Evolutionary conservation across 1,140 invertebrate genomes (phyloP), one percentile per base, ranked within the genome.

Genomic region (Cydia splendana): DNA sequence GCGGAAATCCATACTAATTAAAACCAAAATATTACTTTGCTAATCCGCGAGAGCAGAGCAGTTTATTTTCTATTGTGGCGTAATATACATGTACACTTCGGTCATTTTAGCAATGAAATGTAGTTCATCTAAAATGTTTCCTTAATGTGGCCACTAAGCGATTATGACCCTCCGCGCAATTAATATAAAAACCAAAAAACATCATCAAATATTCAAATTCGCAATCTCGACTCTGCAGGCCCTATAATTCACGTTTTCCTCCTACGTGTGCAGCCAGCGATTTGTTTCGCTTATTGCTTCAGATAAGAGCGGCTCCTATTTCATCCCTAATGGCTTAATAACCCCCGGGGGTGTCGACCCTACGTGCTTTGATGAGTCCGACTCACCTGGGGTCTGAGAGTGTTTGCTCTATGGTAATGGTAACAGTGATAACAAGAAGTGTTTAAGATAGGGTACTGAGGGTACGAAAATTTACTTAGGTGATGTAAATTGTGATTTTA

Each of bases 241-340:
- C 30, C 34, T 42, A 71, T 71, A 71, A 71, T 71, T 71, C 67
- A 71, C 34, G 15, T 30, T 65, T 65, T 69, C 65, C 34, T 38
- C 34, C 30, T 38, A 71, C 15, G 67, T 12, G 67, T 71, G 67
- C 67, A 71, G 18, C 67, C 24, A 82, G 80, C 81, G 81, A 85
- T 88, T 87, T 87, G 82, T 87, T 87, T 85, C 81, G 82, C 82
- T 87, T 82, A 82, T 81, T 80, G 76, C 77, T 74, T 7, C 69
- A 78, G 86, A 88, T 85, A 86, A 84, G 82, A 81, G 78, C 76
- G 65, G 76, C 73, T 84, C 79, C 81, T 85, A 85, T 86, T 87
- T 87, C 82, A 88, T 85, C 84, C 81, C 80, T 86, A 87, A 87
- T 86, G 79, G 82, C 82, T 86, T 84, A 88, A 87, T 86, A 85